Evolutionary conservation across 2,888 invertebrate species (phyloP), one percentile per base, ranked within the genome.

Genomic region (Synergus japonicus): DNA sequence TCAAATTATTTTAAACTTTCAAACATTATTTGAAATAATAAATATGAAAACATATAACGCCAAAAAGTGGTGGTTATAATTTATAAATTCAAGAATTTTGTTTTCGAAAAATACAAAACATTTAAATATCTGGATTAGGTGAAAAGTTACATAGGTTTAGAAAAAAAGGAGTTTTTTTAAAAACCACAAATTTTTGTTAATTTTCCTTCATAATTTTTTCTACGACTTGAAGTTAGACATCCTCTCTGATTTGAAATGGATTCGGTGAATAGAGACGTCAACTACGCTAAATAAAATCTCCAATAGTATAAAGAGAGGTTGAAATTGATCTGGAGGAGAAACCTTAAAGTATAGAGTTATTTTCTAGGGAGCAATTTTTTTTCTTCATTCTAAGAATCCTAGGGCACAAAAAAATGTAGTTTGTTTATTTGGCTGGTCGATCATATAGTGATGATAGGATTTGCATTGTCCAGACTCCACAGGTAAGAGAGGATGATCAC

Each of bases 391-490:
- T 63, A 22, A 29, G 60, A 63, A 63, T 10, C 13, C 60, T 29
- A 63, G 60, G 22, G 22, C 60, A 29, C 60, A 63, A 63, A 63
- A 13, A 5, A 13, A 63, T 12, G 60, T 29, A 63, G 22, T 22
- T 63, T 13, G n/a, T 18, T 63, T 22, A 5, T 12, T 63, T 63
- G 22, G 9, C 9, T 13, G 29, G 18, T 29, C 29, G 29, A 29
- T 63, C 29, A 63, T 63, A 63, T 29, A 29, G 60, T 63, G 60
- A 63, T 63, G 12, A 63, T 29, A 60, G 22, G 60, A 22, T 22
- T 60, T 60, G 60, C 22, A 12, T 60, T 60, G 60, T 60, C 60
- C 54, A 54, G n/a, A 1, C n/a, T 54, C 9, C 54, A 4, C 37
- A 54, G 60, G 60, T 63, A 63, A 22, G 18, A 63, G 13, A 12